phyloP scores from a whole-genome alignment of 2,113 vertebrate genomes.

The Podarcis cretensis region DNA sequence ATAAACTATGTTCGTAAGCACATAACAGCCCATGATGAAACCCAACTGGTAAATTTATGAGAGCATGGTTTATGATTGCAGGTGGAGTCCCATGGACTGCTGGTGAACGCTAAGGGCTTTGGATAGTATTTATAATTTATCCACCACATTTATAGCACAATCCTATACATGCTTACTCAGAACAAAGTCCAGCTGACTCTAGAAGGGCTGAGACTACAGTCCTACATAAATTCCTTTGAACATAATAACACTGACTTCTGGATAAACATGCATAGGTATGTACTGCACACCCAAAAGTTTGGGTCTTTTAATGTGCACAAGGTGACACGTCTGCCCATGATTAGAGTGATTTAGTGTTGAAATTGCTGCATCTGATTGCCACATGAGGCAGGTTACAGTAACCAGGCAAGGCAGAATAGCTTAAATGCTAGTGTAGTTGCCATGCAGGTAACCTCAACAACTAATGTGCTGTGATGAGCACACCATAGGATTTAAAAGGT shows the following conservation, averaged over 20 bases:
- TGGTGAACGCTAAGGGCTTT: neutral
- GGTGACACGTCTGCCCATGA: neutral
- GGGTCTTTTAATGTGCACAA: neutral
- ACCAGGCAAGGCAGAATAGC: neutral
- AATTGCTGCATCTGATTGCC: neutral
- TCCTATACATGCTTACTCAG: neutral
- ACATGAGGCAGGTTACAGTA: neutral
- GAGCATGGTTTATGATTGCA: neutral
- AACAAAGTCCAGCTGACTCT: neutral
- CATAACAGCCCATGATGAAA: neutral
- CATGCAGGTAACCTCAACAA: neutral
- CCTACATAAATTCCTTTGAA: neutral
- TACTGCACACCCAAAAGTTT: neutral
- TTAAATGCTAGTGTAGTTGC: neutral
- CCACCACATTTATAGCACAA: neutral
- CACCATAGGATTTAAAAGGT: neutral
- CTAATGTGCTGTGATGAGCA: neutral
- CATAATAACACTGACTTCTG: neutral
- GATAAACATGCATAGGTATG: neutral
- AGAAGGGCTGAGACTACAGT: neutral
- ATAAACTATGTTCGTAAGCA: neutral
- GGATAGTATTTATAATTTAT: neutral
- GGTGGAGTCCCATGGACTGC: neutral
- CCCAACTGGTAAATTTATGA: slow-evolving; percentile 9
- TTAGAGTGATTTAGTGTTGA: neutral